Base-by-base conservation (phyloP, 2,888 invertebrate genomes). In the Malachius bipustulatus region DNA sequence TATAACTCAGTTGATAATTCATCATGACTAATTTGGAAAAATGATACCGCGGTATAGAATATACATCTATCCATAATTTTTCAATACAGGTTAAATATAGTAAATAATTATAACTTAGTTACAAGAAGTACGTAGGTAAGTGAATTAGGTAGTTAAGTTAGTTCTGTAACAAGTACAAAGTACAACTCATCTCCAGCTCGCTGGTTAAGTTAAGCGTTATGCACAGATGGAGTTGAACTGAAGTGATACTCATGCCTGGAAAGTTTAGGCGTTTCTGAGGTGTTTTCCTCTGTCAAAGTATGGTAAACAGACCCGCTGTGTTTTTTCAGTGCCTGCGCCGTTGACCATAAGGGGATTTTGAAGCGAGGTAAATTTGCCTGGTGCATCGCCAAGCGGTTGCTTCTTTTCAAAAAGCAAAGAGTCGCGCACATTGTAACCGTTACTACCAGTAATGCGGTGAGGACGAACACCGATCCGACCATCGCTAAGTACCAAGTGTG, bases 201-300 rank as follows among this genome's bases (percentile, higher is more conserved):
- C n/a, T n/a, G n/a, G n/a, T n/a, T n/a, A n/a, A n/a, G n/a, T n/a
- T n/a, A n/a, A n/a, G n/a, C n/a, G n/a, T n/a, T n/a, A 40, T 55
- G 55, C 11, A 55, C 55, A 35, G 47, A 46, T 3, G 56, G 55
- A 14, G 44, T 43, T 8, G 52, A 37, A 32, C 45, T 40, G 30
- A 56, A 76, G n/a, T n/a, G n/a, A n/a, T n/a, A n/a, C 58, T 75
- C 73, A 62, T 68, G 75, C 41, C 75, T 65, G 57, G 47, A 55
- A 16, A 54, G 43, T 40, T 75, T 81, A 32, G 82, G 80, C 50
- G 77, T 74, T 52, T 72, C 65, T 3, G 77, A 74, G 31, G 76
- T 75, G n/a, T n/a, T n/a, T n/a, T 84, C 83, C 58, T 83, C 83
- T 8, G 82, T 80, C 35, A 84, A 64, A 45, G 81, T 82, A 53